Evolutionary conservation across 2,113 vertebrate species (phyloP).

Genomic region (Aspidoscelis tigris): DNA sequence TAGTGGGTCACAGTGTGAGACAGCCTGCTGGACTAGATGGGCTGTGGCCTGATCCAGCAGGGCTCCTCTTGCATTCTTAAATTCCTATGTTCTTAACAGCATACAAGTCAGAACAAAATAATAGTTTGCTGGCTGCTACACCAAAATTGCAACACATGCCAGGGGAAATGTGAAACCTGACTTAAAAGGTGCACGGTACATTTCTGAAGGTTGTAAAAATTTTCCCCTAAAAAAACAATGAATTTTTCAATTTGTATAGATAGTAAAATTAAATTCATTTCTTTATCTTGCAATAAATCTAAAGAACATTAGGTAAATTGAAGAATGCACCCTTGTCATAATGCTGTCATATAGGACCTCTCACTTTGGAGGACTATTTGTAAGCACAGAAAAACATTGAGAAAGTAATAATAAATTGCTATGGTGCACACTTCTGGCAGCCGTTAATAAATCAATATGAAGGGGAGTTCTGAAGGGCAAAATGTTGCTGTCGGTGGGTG

Average conservation of each 20-base stretch:
- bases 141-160: neutral
- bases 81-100: neutral
- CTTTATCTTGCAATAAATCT: slow-evolving; percentile 66
- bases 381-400: slow-evolving; percentile 76
- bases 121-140: no score
- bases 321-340: slow-evolving; percentile 74
- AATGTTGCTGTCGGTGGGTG: slow-evolving; percentile 85
- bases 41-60: no score
- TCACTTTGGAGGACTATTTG: slow-evolving; percentile 78
- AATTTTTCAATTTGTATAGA: slow-evolving; percentile 56
- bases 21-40: no score
- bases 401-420: slow-evolving; percentile 82
- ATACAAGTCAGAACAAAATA: neutral
- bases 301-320: slow-evolving; percentile 75
- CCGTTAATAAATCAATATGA: slow-evolving; percentile 85
- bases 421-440: slow-evolving; percentile 77
- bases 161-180: slow-evolving; percentile 47
- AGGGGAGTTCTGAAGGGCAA: slow-evolving; percentile 86
- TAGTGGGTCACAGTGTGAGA: no score
- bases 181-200: slow-evolving; percentile 39
- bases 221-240: slow-evolving; percentile 34
- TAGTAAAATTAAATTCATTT: slow-evolving; percentile 67
- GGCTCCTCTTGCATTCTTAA: no score
- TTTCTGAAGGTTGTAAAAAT: slow-evolving; percentile 49
- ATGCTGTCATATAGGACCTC: slow-evolving; percentile 76